Conservation (phyloP, 2,797 vertebrate genomes). For the Pantherophis vulpinus region DNA sequence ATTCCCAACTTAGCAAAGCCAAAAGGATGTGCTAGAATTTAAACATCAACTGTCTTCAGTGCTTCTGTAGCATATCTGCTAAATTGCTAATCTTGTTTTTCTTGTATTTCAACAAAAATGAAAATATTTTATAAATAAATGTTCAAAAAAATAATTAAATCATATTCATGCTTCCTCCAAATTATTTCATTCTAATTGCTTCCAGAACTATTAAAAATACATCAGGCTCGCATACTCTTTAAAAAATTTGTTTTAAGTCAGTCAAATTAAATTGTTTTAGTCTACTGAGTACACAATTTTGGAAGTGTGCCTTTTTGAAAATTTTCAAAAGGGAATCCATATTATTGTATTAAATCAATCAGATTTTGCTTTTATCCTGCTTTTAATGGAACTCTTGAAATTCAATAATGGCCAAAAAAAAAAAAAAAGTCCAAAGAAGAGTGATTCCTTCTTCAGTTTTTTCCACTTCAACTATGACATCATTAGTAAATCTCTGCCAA, state of each 20-base stretch:
- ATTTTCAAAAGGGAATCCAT: slow-evolving; percentile 3
- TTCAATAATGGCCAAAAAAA: not conserved
- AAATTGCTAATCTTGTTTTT: not conserved
- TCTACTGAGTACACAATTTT: not conserved
- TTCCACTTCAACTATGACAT: slow-evolving; percentile 32
- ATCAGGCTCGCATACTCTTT: not conserved
- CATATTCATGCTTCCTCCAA: not conserved
- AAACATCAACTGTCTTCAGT: not conserved
- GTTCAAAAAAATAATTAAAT: not conserved
- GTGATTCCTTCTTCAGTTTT: slow-evolving; percentile 13
- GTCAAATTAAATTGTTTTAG: not conserved
- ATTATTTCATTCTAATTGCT: not conserved
- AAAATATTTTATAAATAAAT: not conserved
- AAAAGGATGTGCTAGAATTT: not conserved
- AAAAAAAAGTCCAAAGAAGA: not conserved
- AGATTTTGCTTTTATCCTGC: not conserved
- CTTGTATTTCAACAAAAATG: not conserved
- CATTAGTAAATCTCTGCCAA: not conserved
- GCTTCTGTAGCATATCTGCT: not conserved
- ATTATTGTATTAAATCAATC: slow-evolving; percentile 27
- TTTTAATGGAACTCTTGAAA: not conserved
- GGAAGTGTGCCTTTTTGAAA: not conserved
- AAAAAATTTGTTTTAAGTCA: not conserved
- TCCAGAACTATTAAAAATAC: not conserved
- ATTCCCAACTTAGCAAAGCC: not conserved